A percentile compares a stretch with the other conserved stretches of the same genome.
Evolutionary conservation across 2,113 vertebrate species (phyloP).

Genomic region (Fregetta grallaria): DNA sequence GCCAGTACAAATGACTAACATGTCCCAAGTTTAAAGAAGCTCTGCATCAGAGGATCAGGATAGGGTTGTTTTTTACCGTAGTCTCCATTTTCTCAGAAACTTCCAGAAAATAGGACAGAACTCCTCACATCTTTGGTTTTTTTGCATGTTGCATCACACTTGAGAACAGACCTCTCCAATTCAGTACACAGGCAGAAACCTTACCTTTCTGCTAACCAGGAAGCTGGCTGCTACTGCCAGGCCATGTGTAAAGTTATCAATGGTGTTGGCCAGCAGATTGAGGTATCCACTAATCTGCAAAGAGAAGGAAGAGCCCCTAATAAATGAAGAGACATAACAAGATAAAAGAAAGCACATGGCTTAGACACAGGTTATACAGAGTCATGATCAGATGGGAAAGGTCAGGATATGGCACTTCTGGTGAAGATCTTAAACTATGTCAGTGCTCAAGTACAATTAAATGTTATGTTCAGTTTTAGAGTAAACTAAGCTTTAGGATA

Average conservation of each 20-base stretch:
- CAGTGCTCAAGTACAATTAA: neutral
- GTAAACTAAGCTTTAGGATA: neutral
- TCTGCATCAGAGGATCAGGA: neutral
- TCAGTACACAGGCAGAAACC: neutral
- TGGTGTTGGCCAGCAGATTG: constrained; percentile 95
- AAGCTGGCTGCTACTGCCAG: constrained; percentile 96
- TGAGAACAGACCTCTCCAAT: neutral
- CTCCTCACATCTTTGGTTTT: neutral
- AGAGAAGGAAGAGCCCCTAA: neutral
- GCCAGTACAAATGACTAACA: neutral
- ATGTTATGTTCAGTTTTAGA: neutral
- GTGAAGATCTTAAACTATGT: neutral
- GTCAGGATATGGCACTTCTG: neutral
- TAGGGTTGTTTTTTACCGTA: neutral
- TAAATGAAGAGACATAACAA: neutral
- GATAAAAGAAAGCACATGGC: neutral
- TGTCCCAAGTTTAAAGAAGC: neutral
- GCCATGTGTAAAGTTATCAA: constrained; percentile 98
- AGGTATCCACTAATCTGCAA: constrained; percentile 93
- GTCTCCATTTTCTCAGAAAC: neutral
- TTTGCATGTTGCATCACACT: neutral
- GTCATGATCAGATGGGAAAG: neutral
- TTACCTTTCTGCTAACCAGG: constrained; percentile 96
- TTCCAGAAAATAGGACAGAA: neutral
- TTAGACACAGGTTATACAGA: neutral